Base-by-base conservation (phyloP, 2,113 vertebrate species). In the Nipponia nippon region DNA sequence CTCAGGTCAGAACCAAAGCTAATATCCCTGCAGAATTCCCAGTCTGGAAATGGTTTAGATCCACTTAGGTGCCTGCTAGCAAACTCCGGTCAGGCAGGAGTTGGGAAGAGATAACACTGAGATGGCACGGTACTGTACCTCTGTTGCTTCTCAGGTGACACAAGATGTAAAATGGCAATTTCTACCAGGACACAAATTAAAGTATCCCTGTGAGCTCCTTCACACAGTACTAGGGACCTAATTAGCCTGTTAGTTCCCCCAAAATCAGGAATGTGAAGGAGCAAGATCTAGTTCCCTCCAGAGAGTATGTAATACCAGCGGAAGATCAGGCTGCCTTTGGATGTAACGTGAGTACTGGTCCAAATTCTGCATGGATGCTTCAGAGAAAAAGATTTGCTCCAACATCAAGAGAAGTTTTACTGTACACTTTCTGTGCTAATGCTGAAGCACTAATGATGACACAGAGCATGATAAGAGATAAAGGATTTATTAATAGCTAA, bases 401-500 rank as follows among this genome's bases (percentile, higher is more conserved):
- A 62, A 46, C 8, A 44, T 53, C 66, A 70, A 62, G 58, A 92
- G 23, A 9, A 70, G 23, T 50, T 89, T 75, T 53, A 69, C 40
- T 49, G 9, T 19, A n/a, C 29, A 23, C 3, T 65, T 80, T 49
- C 47, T 78, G 23, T 40, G 13, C 34, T 72, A 47, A 61, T 32
- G 26, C 17, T 56, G 14, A 66, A 56, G 30, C 34, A 30, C 17
- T 66, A 73, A 75, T 42, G 27, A 62, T 52, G 25, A 34, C 16
- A 30, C 16, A 82, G 38, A 58, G 22, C 89, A 73, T 22, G 19
- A 30, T 19, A 66, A 83, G 40, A 76, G 26, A 83, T 23, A 23
- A 66, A 83, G 23, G 30, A 75, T 83, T 93, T 93, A 58, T 84
- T 82, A 79, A 77, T 27, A 86, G n/a, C 17, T 65, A 62, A 70